phyloP scores from a whole-genome alignment of 2,888 invertebrate species.

The Trichacis sp. region DNA sequence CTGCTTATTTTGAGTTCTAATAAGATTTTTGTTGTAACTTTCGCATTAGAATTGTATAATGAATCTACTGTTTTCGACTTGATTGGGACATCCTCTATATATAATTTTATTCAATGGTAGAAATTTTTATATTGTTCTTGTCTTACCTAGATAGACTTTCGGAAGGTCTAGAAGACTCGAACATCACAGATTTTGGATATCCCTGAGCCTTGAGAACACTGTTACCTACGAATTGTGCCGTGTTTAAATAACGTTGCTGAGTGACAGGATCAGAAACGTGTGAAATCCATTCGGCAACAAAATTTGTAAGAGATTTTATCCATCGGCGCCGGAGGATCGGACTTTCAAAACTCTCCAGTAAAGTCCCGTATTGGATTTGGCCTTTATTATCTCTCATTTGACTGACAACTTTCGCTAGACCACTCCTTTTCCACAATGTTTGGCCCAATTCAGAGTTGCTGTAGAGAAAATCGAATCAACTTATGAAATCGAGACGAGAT shows the following conservation, averaged over 20 bases:
- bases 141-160: constrained; percentile 75
- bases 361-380: constrained; percentile 78
- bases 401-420: constrained; percentile 78
- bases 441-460: constrained; percentile 83
- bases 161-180: constrained; percentile 78
- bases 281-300: constrained; percentile 80
- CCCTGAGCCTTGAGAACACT: constrained; percentile 82
- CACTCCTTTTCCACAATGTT: constrained; percentile 80
- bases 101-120: no score
- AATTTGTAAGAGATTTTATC: constrained; percentile 82
- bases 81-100: no score
- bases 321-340: constrained; percentile 83
- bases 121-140: constrained; percentile 2
- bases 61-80: no score
- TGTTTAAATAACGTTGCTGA: constrained; percentile 80
- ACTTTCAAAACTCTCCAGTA: constrained; percentile 84
- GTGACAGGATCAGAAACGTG: constrained; percentile 82
- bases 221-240: constrained; percentile 80
- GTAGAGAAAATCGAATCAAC: constrained; percentile 1
- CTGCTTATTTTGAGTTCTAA: no score
- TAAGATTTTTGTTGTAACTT: no score
- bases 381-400: constrained; percentile 79
- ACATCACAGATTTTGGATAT: constrained; percentile 78
- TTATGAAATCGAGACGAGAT: neutral
- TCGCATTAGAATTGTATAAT: no score